These are phyloP conservation scores for Struthidea cinerea DNA, from an alignment of 2,113 vertebrate species.

Conservation along the genomic window DNA sequence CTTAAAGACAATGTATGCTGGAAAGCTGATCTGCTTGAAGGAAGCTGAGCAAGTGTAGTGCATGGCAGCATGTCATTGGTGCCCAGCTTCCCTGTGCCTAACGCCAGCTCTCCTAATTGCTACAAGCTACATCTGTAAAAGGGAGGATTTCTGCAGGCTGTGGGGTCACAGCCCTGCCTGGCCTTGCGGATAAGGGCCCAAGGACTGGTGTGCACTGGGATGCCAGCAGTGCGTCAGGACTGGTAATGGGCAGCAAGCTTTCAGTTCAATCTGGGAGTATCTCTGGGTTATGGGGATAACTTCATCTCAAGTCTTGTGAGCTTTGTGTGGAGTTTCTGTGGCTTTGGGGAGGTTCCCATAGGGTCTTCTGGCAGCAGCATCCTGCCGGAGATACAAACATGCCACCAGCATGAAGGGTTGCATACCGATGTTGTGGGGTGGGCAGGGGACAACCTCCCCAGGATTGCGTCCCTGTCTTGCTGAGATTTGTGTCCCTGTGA, in stretches of 20 bases:
- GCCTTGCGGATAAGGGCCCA: accelerated
- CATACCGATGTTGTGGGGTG: neutral
- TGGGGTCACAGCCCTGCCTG: neutral
- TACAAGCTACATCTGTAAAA: neutral
- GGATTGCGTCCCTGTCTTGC: accelerated
- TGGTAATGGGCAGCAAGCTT: neutral
- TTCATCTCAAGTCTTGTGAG: neutral
- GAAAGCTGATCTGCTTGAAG: neutral
- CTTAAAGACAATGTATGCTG: neutral
- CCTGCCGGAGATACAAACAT: neutral
- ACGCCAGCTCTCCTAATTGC: neutral
- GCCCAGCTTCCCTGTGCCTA: neutral
- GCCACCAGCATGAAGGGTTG: neutral
- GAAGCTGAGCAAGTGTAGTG: neutral
- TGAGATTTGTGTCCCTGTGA: neutral
- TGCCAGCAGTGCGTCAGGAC: neutral
- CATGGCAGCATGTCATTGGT: accelerated
- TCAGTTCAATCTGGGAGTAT: no score
- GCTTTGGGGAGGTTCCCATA: neutral
- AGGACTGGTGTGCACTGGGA: neutral
- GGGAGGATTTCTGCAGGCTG: neutral
- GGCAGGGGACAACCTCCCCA: neutral
- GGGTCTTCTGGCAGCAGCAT: neutral
- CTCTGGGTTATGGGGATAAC: neutral
- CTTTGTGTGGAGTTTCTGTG: neutral